Evolutionary conservation across 2,113 vertebrate genomes (phyloP).

Genomic region (Oryzias melastigma): DNA sequence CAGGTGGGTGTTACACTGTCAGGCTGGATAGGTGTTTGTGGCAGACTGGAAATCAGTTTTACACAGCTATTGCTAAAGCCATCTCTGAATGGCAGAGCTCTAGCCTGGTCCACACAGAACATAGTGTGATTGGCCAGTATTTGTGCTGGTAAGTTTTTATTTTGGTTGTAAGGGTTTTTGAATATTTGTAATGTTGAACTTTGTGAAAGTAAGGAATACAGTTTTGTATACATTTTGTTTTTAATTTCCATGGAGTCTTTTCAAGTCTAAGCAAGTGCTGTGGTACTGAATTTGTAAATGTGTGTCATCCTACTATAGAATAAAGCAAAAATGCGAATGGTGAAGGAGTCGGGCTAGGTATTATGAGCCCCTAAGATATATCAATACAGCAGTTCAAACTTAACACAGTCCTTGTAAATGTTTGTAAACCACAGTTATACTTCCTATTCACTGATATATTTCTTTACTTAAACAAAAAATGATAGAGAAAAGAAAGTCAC

Average conservation of each 20-base stretch:
- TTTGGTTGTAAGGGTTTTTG: neutral
- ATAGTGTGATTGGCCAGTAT: conserved; percentile 11
- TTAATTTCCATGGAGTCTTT: conserved; percentile 40
- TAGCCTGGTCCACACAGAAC: conserved; percentile 11
- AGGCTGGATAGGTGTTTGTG: conserved; percentile 55
- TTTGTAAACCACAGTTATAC: no score
- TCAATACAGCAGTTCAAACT: no score
- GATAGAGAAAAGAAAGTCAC: no score
- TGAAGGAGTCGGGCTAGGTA: no score
- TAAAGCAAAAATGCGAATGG: no score
- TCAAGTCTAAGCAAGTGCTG: conserved; percentile 45
- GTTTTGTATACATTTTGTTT: conserved; percentile 24
- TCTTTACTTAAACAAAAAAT: no score
- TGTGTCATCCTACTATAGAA: conserved; percentile 15
- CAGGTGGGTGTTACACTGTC: conserved; percentile 56
- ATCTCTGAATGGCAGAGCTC: conserved; percentile 35
- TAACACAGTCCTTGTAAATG: no score
- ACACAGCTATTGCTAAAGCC: conserved; percentile 41
- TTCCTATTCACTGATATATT: no score
- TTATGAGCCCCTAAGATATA: no score
- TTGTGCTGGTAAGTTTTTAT: no score
- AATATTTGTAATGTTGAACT: neutral
- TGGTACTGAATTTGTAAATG: conserved; percentile 49
- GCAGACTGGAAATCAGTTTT: conserved; percentile 33
- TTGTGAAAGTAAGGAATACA: conserved; percentile 1